phyloP scores from a whole-genome alignment of 92 coral and sea anemone species.

The Umimayanthus chanpuru region DNA sequence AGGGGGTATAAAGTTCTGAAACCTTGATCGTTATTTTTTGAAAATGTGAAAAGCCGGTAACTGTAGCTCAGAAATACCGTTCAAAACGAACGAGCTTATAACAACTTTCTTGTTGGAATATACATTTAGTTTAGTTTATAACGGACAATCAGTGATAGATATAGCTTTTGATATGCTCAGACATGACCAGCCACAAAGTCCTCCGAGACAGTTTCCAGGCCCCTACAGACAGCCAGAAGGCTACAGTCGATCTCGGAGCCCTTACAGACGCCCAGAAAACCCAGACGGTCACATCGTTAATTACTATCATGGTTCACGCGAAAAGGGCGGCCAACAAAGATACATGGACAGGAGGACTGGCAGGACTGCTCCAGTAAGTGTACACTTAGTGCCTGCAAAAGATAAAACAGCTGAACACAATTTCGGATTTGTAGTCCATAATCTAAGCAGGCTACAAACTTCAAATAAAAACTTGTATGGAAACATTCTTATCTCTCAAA shows the following conservation, averaged over 20 bases:
- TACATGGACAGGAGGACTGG: constrained; percentile 14
- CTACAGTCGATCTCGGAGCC: constrained; percentile 12
- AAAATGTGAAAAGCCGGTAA: too few relatives aligned
- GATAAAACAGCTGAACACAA: too few relatives aligned
- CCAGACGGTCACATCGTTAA: constrained; percentile 8
- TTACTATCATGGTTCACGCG: constrained; percentile 13
- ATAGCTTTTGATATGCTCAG: background rate
- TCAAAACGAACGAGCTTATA: background rate
- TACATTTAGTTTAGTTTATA: background rate
- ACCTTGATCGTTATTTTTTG: background rate
- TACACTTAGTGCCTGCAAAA: too few relatives aligned
- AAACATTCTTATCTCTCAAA: too few relatives aligned
- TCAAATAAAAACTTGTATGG: too few relatives aligned
- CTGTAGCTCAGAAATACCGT: background rate
- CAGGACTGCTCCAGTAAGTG: constrained; percentile 10
- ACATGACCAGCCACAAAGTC: constrained; percentile 1
- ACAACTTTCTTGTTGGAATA: background rate
- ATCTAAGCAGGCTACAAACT: too few relatives aligned
- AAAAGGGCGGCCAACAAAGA: background rate
- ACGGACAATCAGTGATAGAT: background rate
- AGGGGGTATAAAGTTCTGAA: background rate
- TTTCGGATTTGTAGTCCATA: too few relatives aligned
- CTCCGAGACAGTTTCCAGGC: constrained; percentile 1
- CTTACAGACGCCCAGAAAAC: background rate
- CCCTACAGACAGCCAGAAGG: background rate